Conservation (phyloP, 2,113 vertebrate genomes). For the Pleuronectes platessa region DNA sequence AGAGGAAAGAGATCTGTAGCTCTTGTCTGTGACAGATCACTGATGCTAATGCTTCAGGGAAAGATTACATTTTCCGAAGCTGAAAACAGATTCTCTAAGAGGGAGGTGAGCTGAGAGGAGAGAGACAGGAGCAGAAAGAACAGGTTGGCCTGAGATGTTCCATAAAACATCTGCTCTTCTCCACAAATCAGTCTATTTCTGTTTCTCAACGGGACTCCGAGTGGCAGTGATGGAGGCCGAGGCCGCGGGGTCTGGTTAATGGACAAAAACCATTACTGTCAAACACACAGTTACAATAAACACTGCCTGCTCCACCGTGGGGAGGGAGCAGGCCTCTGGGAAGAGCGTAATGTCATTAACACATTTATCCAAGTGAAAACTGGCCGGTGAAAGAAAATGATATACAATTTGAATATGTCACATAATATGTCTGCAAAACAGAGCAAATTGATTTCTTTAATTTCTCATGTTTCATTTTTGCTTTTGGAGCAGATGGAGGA, state of each 20-base stretch:
- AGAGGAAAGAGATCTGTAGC: no score
- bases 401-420: no score
- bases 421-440: no score
- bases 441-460: constrained; percentile 9
- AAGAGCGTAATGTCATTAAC: constrained; percentile 30
- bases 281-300: constrained; percentile 55
- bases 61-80: background rate
- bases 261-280: constrained; percentile 61
- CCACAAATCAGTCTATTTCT: constrained; percentile 18
- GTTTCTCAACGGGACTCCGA: constrained; percentile 26
- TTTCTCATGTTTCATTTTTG: constrained; percentile 2
- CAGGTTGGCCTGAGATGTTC: background rate
- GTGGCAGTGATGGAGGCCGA: constrained; percentile 15
- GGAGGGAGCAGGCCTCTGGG: constrained; percentile 18
- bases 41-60: no score
- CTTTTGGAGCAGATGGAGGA: background rate
- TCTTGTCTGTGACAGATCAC: no score
- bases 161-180: constrained; percentile 10
- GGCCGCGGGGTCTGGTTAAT: constrained; percentile 45
- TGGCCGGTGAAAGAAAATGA: constrained; percentile 15
- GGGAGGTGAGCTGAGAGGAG: background rate
- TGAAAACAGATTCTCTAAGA: background rate
- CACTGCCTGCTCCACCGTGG: constrained; percentile 27
- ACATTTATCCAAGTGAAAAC: constrained; percentile 42
- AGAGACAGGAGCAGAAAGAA: constrained; percentile 2